phyloP scores from a whole-genome alignment of 2,888 invertebrate genomes.

The Tipula confusa region DNA sequence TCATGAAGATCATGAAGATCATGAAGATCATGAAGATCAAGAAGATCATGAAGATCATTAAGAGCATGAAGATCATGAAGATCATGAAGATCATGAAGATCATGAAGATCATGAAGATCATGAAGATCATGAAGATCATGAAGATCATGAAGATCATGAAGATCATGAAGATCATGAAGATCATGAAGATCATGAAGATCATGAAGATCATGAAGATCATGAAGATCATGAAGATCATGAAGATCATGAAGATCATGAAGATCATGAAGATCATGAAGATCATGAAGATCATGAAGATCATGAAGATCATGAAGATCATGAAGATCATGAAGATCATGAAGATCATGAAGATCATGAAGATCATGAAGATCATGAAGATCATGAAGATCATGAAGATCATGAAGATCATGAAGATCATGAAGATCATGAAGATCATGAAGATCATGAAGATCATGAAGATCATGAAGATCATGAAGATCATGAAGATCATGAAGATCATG shows the following conservation, averaged over 20 bases:
- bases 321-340: neutral
- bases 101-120: neutral
- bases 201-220: neutral
- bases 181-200: neutral
- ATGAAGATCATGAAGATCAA: neutral
- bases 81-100: neutral
- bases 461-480: neutral
- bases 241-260: neutral
- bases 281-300: no score
- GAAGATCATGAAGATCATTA: no score
- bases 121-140: neutral
- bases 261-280: neutral
- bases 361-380: neutral
- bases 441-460: neutral
- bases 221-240: neutral
- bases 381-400: neutral
- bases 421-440: neutral
- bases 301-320: neutral
- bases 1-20: neutral
- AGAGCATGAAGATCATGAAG: no score
- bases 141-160: neutral
- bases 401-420: neutral
- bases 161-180: neutral
- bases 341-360: neutral
- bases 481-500: neutral